Percentiles rank a stretch among this genome's conserved stretches.
Evolutionary conservation across 2,888 invertebrate species (phyloP).

Genomic region (Crossocerus cetratus): DNA sequence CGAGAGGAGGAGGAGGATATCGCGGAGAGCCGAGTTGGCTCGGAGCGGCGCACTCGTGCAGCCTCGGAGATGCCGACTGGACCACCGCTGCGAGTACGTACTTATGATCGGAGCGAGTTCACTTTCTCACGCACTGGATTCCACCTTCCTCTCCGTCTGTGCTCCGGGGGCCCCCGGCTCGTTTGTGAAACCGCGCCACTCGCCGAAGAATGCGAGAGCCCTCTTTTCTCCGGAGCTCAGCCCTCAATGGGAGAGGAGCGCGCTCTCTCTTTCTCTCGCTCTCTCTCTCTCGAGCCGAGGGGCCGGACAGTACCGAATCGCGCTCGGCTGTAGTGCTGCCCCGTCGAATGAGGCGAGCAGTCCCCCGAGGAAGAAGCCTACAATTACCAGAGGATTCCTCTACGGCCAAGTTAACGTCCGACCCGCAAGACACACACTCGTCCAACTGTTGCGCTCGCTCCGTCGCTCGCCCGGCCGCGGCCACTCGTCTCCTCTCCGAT

Average conservation of each 20-base stretch:
- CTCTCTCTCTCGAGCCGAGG: neutral
- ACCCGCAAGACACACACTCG: conserved; percentile 43
- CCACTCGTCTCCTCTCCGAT: conserved; percentile 11
- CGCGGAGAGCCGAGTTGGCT: no score
- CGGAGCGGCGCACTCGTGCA: no score
- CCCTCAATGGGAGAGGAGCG: neutral
- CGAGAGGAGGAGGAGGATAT: no score
- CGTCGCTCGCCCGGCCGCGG: conserved; percentile 13
- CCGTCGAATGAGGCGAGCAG: conserved; percentile 47
- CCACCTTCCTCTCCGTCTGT: conserved; percentile 15
- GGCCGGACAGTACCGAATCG: conserved; percentile 40
- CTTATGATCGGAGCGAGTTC: neutral
- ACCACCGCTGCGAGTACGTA: no score
- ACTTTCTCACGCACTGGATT: conserved; percentile 24
- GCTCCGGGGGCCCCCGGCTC: neutral
- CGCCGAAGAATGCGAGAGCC: neutral
- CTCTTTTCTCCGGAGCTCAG: neutral
- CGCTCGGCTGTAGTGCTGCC: conserved; percentile 24
- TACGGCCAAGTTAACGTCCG: conserved; percentile 9
- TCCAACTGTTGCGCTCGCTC: conserved; percentile 31
- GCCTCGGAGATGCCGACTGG: no score
- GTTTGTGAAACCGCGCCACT: neutral
- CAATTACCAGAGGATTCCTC: conserved; percentile 50
- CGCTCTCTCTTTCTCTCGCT: neutral
- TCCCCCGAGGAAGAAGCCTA: conserved; percentile 22